A percentile compares a stretch with the other conserved stretches of the same genome.
Conservation (phyloP, 2,113 vertebrate species). For the Geococcyx californianus region DNA sequence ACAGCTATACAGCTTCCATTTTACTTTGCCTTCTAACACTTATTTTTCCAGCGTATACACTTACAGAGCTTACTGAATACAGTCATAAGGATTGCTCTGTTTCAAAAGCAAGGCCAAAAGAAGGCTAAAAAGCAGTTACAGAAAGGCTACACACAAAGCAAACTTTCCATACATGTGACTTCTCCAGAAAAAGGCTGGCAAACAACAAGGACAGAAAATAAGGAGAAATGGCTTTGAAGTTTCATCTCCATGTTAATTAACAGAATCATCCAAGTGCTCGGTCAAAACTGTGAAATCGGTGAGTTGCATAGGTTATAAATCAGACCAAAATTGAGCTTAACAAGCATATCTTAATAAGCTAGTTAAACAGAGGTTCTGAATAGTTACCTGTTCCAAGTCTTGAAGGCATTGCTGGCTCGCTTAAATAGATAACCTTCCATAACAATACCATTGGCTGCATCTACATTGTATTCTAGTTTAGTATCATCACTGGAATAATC, state of each 20-base stretch:
- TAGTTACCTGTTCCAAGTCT: constrained; percentile 97
- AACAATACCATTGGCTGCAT: constrained; percentile 92
- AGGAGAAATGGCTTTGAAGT: background rate
- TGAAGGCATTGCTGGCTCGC: constrained; percentile 98
- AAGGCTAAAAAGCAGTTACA: background rate
- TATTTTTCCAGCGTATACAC: background rate
- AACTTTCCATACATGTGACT: background rate
- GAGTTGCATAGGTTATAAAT: background rate
- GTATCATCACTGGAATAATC: constrained; percentile 95
- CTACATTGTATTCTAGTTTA: constrained; percentile 94
- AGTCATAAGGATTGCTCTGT: background rate
- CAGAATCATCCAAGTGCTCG: background rate
- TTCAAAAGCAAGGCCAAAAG: background rate
- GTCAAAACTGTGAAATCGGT: background rate
- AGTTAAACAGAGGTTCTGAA: background rate
- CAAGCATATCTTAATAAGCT: background rate
- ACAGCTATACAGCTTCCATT: background rate
- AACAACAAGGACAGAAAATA: background rate
- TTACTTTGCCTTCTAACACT: background rate
- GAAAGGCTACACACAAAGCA: background rate
- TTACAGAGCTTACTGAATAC: background rate
- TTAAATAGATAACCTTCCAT: constrained; percentile 99
- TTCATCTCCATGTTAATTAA: background rate
- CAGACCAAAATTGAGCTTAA: background rate
- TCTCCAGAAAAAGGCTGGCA: background rate